A percentile compares a stretch with the other conserved stretches of the same genome.
These are phyloP conservation scores for Drosophila miranda DNA, from an alignment of 1,140 invertebrate species.

Conservation along the genomic window DNA sequence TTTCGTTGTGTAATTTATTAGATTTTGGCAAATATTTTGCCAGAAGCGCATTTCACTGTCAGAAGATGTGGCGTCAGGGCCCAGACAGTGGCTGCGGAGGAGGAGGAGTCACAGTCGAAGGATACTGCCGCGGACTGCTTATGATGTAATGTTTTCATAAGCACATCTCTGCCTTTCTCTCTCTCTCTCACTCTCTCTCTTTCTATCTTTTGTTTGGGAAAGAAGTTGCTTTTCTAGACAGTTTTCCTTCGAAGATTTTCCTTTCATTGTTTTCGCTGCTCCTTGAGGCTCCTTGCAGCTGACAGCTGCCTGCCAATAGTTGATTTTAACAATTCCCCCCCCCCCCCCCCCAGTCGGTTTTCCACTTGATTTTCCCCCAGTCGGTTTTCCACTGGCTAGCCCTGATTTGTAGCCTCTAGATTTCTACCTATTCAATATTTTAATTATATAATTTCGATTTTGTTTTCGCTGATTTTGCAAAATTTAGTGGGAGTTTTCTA, in stretches of 20 bases:
- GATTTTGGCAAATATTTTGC: slow-evolving; percentile 75
- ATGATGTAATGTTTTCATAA: slow-evolving; percentile 80
- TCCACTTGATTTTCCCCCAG: slow-evolving; percentile 67
- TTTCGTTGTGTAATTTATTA: slow-evolving; percentile 70
- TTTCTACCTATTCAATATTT: neutral
- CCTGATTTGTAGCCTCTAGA: neutral
- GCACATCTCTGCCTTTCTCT: slow-evolving; percentile 10
- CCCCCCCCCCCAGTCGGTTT: slow-evolving; percentile 16
- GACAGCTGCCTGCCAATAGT: slow-evolving; percentile 78
- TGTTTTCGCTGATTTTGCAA: neutral
- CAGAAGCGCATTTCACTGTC: slow-evolving; percentile 69
- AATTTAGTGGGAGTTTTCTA: neutral
- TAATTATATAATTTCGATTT: neutral
- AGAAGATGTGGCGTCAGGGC: slow-evolving; percentile 56
- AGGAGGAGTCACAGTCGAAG: slow-evolving; percentile 13
- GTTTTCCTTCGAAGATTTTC: slow-evolving; percentile 36
- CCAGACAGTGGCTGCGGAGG: slow-evolving; percentile 3
- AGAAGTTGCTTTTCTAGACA: slow-evolving; percentile 49
- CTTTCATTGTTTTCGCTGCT: slow-evolving; percentile 67
- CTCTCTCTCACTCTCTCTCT: slow-evolving; percentile 5
- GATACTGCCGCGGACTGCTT: slow-evolving; percentile 53
- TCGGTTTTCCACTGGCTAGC: slow-evolving; percentile 27
- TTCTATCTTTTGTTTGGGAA: slow-evolving; percentile 47
- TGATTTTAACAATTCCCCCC: slow-evolving; percentile 62
- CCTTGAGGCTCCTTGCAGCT: slow-evolving; percentile 54